Base-by-base conservation (phyloP, 2,113 vertebrate genomes). In the Prochilodus magdalenae region DNA sequence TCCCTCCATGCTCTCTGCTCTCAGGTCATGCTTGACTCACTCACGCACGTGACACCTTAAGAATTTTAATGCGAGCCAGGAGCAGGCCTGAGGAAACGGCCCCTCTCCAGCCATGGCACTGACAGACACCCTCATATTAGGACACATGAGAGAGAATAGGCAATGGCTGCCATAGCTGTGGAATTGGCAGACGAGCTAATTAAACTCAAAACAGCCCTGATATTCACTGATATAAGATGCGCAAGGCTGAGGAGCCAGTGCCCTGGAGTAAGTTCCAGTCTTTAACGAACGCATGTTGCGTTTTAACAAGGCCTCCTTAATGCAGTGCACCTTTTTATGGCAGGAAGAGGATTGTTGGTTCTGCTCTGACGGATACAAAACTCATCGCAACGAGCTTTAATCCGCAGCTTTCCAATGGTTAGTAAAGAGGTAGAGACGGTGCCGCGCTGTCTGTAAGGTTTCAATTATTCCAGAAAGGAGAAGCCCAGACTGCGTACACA, bases 271-370 rank as follows among this genome's bases (percentile, higher is more conserved):
- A 20, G 29, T 75, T 81, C 62, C 86, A 86, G 85, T 83, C 75
- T 91, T 89, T 90, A 91, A 91, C 88, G 89, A 81, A 82, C 66
- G 85, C 87, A 71, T 79, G 80, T 85, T 89, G 88, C 85, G 86
- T 85, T 90, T 85, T 92, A 90, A 91, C 73, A 86, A 93, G 89
- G 77, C 82, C 81, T 79, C 87, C 89, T 88, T 82, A 33, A 22
- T 86, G 90, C 88, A 87, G 79, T 83, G 82, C 82, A 84, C 85
- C 63, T 75, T 40, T 92, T 93, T 89, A 91, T 89, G 79, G 85
- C 92, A 90, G 93, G 93, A 94, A 93, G 89, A 77, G 36, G 83
- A 86, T 84, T 83, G 89, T 90, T 91, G 11, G 71, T 76, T 81
- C 81, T 84, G 40, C 86, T 90, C 88, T 89, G 87, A 85, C 85